Evolutionary conservation across 1,140 invertebrate species (phyloP).

Genomic region (Babylonia areolata): DNA sequence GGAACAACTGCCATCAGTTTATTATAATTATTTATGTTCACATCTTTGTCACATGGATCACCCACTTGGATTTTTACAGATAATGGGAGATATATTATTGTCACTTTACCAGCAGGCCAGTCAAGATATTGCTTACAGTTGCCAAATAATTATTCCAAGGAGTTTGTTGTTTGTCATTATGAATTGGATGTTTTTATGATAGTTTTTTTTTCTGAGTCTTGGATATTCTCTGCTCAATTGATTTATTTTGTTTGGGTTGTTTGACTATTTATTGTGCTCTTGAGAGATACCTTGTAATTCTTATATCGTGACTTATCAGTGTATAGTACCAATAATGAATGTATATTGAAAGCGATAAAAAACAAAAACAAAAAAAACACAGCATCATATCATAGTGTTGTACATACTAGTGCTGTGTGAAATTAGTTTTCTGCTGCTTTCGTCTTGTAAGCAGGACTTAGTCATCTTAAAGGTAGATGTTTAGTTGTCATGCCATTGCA

Average conservation of each 20-base stretch:
- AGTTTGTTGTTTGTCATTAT: neutral
- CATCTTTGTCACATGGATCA: neutral
- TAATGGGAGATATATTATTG: neutral
- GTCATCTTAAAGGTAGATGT: neutral
- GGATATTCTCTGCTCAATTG: neutral
- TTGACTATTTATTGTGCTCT: neutral
- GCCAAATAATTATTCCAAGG: slow-evolving; percentile 21
- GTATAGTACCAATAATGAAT: neutral
- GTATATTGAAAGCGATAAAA: too few relatives aligned
- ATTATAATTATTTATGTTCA: neutral
- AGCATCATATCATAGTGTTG: neutral
- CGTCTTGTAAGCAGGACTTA: neutral
- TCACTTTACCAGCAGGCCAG: slow-evolving; percentile 16
- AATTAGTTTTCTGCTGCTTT: neutral
- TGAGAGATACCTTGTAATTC: neutral
- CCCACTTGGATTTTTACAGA: neutral
- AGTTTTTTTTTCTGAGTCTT: neutral
- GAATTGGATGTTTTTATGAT: neutral
- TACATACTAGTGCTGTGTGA: neutral
- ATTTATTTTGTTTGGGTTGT: neutral
- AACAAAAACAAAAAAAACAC: too few relatives aligned
- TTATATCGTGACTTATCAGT: neutral
- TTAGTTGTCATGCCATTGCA: too few relatives aligned
- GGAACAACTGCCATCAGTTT: neutral
- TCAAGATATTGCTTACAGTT: slow-evolving; percentile 18